These are phyloP conservation scores for Ptychobarbus kaznakovi DNA, from an alignment of 2,797 vertebrate genomes.

Conservation along the genomic window DNA sequence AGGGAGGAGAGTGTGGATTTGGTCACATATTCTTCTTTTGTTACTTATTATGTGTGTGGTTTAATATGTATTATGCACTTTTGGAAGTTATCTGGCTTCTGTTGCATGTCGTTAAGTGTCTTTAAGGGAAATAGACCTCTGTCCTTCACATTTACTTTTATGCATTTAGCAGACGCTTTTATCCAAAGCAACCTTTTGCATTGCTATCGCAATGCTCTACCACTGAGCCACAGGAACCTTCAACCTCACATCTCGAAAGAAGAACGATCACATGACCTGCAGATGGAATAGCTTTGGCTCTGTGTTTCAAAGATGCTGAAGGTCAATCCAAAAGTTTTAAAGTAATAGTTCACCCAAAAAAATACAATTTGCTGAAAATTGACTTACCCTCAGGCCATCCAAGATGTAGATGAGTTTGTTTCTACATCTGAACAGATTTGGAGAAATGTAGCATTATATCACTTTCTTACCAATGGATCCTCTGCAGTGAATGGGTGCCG, in stretches of 20 bases:
- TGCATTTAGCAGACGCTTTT: too few species aligned
- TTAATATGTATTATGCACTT: neutral
- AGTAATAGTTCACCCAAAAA: too few species aligned
- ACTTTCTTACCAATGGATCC: too few species aligned
- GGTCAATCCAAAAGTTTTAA: neutral
- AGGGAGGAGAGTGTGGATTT: constrained; percentile 45
- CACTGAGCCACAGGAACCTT: neutral
- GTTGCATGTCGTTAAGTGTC: neutral
- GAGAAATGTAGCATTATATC: too few species aligned
- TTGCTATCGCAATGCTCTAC: too few species aligned
- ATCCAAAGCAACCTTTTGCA: too few species aligned
- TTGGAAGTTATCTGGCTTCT: neutral
- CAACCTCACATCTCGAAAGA: neutral
- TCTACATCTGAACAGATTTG: too few species aligned
- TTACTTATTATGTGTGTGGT: neutral
- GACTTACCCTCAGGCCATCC: too few species aligned
- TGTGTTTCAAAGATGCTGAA: neutral
- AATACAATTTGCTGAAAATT: too few species aligned
- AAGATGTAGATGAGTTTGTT: too few species aligned
- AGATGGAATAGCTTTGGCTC: neutral
- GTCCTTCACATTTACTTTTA: neutral
- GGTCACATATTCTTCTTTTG: constrained; percentile 25
- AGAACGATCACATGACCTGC: too few species aligned
- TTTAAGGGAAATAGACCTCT: neutral
- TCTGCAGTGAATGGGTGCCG: too few species aligned